Evolutionary conservation across 2,797 vertebrate species (phyloP).

Genomic region (Streptopelia turtur): DNA sequence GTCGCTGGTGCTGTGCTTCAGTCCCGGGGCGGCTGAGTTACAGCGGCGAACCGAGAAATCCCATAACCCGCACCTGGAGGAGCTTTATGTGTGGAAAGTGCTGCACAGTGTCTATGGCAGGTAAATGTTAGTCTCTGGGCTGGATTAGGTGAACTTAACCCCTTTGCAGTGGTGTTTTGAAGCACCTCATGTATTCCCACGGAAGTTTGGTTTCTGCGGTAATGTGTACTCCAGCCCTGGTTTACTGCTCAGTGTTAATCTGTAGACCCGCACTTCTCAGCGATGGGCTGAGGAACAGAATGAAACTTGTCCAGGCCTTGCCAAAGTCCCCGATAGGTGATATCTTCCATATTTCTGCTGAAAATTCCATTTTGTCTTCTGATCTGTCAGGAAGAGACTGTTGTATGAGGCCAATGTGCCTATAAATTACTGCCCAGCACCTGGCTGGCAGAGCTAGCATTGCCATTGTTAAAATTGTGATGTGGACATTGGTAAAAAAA

Average conservation of each 20-base stretch:
- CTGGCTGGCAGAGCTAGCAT: not conserved
- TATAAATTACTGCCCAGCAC: accelerated
- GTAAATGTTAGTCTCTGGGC: not conserved
- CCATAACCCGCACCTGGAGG: not conserved
- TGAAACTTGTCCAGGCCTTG: not conserved
- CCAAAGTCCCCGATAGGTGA: not conserved
- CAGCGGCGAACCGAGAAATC: not conserved
- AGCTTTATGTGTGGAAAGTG: not conserved
- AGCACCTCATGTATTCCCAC: not conserved
- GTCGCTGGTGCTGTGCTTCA: not conserved
- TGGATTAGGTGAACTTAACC: not conserved
- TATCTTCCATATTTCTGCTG: not conserved
- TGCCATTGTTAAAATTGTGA: accelerated
- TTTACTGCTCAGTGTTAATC: not conserved
- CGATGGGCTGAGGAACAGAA: not conserved
- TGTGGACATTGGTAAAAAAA: accelerated
- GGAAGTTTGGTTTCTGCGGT: not conserved
- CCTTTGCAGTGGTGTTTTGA: not conserved
- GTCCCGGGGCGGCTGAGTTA: not conserved
- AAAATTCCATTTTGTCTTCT: not conserved
- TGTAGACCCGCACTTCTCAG: not conserved
- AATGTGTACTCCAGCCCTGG: not conserved
- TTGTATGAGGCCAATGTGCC: not conserved
- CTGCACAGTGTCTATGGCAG: not conserved
- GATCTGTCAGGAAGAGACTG: accelerated